These are phyloP conservation scores for Epinotia demarniana DNA, from an alignment of 2,888 invertebrate genomes.

Conservation along the genomic window DNA sequence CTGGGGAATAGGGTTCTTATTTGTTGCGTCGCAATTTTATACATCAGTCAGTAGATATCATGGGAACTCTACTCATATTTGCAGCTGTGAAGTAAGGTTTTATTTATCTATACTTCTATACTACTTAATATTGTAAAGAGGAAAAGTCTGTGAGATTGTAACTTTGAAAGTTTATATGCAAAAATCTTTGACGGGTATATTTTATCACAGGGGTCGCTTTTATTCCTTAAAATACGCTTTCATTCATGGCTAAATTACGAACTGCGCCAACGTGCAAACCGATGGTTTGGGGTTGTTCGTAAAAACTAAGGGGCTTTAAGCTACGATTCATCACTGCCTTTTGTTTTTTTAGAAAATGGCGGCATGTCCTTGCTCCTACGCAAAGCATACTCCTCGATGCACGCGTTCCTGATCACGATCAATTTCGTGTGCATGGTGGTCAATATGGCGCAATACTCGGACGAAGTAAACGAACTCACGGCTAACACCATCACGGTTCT, in stretches of 20 bases:
- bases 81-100: constrained; percentile 1
- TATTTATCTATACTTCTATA: neutral
- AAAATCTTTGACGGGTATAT: too few species aligned
- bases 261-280: too few species aligned
- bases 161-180: too few species aligned
- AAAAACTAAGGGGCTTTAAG: too few species aligned
- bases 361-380: constrained; percentile 83
- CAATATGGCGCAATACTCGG: constrained; percentile 89
- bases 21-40: constrained; percentile 10
- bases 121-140: too few species aligned
- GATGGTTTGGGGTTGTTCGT: too few species aligned
- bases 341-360: constrained; percentile 62
- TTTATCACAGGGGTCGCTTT: too few species aligned
- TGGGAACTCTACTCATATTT: neutral
- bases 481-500: constrained; percentile 93
- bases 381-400: constrained; percentile 85
- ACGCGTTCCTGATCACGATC: constrained; percentile 85
- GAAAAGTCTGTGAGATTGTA: too few species aligned
- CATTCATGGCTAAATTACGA: too few species aligned
- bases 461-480: constrained; percentile 89
- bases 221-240: too few species aligned
- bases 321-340: neutral
- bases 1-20: neutral
- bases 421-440: constrained; percentile 87
- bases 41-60: constrained; percentile 5